Evolutionary conservation across 2,888 invertebrate genomes (phyloP).

Genomic region (Trichogramma dendrolimi): DNA sequence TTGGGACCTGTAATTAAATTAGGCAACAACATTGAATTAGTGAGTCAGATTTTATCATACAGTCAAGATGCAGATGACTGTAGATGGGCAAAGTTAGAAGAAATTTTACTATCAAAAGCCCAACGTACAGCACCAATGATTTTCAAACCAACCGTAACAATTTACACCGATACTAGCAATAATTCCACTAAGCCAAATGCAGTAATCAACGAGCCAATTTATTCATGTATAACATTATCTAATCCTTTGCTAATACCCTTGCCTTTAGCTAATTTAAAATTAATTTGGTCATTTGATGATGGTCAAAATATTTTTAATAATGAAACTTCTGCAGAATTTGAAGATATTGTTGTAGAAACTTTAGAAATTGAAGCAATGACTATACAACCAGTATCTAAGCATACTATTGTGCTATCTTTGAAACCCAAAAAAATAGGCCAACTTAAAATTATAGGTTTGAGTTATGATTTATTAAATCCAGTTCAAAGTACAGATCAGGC

Average conservation of each 20-base stretch:
- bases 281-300: conserved; percentile 68
- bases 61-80: conserved; percentile 51
- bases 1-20: conserved; percentile 61
- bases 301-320: conserved; percentile 51
- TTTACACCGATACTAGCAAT: conserved; percentile 67
- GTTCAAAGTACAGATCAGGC: conserved; percentile 33
- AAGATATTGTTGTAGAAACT: conserved; percentile 56
- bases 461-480: conserved; percentile 58
- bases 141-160: conserved; percentile 73
- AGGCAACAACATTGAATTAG: conserved; percentile 51
- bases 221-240: conserved; percentile 69
- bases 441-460: conserved; percentile 70
- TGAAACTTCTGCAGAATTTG: conserved; percentile 40
- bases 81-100: conserved; percentile 73
- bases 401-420: conserved; percentile 66
- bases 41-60: conserved; percentile 43
- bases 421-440: conserved; percentile 72
- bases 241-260: conserved; percentile 74
- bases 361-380: conserved; percentile 58
- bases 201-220: conserved; percentile 77
- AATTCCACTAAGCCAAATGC: conserved; percentile 65
- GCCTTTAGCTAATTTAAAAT: conserved; percentile 64
- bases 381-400: conserved; percentile 60
- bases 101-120: conserved; percentile 69
- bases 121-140: conserved; percentile 68